Conservation (phyloP, 2,888 invertebrate genomes). For the Camptogramma bilineatum region DNA sequence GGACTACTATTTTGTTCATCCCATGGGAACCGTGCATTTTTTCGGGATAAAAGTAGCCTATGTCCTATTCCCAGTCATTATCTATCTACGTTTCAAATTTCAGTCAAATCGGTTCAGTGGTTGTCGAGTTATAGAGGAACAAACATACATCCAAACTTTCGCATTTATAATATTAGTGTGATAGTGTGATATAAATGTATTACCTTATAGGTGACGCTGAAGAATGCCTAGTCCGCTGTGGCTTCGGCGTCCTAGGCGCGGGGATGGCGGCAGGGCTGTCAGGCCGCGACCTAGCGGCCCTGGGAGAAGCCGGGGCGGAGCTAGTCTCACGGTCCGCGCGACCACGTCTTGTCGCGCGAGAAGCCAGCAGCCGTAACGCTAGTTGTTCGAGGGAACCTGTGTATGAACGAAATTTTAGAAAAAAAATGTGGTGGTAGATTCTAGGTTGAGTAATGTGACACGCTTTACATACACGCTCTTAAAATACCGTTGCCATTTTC, state of each 20-base stretch:
- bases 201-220: constrained; percentile 91
- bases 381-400: constrained; percentile 79
- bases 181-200: too few relatives aligned
- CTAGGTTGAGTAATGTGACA: background rate
- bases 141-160: too few relatives aligned
- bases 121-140: too few relatives aligned
- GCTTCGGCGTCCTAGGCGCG: constrained; percentile 67
- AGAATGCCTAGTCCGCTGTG: constrained; percentile 88
- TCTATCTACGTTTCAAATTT: too few relatives aligned
- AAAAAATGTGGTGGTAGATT: background rate
- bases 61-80: too few relatives aligned
- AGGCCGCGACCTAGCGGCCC: constrained; percentile 91
- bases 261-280: constrained; percentile 87
- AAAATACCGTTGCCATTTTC: too few relatives aligned
- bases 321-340: constrained; percentile 63
- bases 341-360: constrained; percentile 53
- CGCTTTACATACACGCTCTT: too few relatives aligned
- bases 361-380: constrained; percentile 73
- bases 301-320: constrained; percentile 83
- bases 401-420: background rate
- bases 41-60: too few relatives aligned
- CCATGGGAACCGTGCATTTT: too few relatives aligned
- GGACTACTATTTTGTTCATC: too few relatives aligned
- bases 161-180: too few relatives aligned
- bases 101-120: too few relatives aligned